Conservation (phyloP, 2,888 invertebrate genomes). For the Tortrix viridana region DNA sequence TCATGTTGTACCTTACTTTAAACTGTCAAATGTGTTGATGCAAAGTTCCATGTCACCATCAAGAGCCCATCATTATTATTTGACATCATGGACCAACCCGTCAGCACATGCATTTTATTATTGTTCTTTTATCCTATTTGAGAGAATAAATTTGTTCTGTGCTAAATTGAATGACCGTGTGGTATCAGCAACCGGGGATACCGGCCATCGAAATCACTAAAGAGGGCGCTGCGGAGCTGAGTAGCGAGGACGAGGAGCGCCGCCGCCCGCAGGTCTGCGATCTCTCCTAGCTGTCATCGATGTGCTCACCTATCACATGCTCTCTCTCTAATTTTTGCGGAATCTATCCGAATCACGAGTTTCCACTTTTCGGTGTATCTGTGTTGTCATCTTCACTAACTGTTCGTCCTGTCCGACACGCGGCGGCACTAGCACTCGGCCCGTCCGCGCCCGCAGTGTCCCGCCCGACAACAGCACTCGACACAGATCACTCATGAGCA, state of each 20-base stretch:
- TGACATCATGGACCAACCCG: constrained; percentile 55
- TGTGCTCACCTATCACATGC: constrained; percentile 81
- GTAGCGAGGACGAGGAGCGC: constrained; percentile 87
- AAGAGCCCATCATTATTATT: constrained; percentile 37
- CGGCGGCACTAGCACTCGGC: constrained; percentile 31
- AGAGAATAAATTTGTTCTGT: constrained; percentile 55
- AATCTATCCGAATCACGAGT: constrained; percentile 71
- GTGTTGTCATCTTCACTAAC: constrained; percentile 77
- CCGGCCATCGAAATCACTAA: constrained; percentile 91
- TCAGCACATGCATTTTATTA: constrained; percentile 59
- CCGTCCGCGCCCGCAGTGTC: constrained; percentile 25
- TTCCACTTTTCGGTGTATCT: constrained; percentile 80
- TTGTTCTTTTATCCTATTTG: constrained; percentile 64
- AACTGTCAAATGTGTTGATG: constrained; percentile 28
- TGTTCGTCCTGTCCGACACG: constrained; percentile 67
- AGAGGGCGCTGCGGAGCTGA: constrained; percentile 88
- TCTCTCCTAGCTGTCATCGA: constrained; percentile 80
- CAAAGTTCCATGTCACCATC: constrained; percentile 30
- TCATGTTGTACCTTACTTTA: constrained; percentile 26
- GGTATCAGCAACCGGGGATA: constrained; percentile 84
- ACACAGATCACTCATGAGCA: constrained; percentile 77
- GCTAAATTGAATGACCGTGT: constrained; percentile 77
- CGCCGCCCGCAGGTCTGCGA: constrained; percentile 82
- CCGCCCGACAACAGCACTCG: constrained; percentile 67
- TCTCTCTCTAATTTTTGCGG: constrained; percentile 74